These are phyloP conservation scores for Nebria ingens DNA, from an alignment of 1,140 invertebrate genomes.

Conservation along the genomic window DNA sequence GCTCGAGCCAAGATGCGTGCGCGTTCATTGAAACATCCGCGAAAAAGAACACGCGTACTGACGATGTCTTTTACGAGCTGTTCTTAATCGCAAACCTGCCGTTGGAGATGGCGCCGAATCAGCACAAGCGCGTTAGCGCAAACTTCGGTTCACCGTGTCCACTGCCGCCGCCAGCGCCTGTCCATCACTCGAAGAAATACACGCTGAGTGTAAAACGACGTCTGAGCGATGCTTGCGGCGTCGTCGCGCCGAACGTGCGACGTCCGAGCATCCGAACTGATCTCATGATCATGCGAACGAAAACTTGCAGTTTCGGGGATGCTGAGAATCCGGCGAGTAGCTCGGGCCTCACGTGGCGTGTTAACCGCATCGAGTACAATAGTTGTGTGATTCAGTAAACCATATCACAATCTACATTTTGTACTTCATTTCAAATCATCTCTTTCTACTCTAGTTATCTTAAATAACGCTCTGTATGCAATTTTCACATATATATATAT, in stretches of 20 bases:
- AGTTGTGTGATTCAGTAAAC: not conserved
- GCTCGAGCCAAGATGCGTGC: slow-evolving; percentile 57
- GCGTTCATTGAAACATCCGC: slow-evolving; percentile 74
- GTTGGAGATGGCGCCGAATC: slow-evolving; percentile 79
- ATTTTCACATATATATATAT: too few relatives aligned
- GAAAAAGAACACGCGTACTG: slow-evolving; percentile 64
- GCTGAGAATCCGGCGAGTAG: not conserved
- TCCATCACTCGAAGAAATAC: slow-evolving; percentile 57
- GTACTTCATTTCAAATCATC: not conserved
- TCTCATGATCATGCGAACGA: slow-evolving; percentile 72
- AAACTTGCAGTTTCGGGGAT: slow-evolving; percentile 58
- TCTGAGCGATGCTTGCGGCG: slow-evolving; percentile 72
- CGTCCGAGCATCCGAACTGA: slow-evolving; percentile 76
- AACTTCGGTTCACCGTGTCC: slow-evolving; percentile 60
- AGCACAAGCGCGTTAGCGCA: slow-evolving; percentile 62
- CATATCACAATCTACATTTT: not conserved
- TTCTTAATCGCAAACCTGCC: slow-evolving; percentile 71
- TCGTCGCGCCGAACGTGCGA: slow-evolving; percentile 71
- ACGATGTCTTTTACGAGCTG: slow-evolving; percentile 70
- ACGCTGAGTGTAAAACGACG: slow-evolving; percentile 66
- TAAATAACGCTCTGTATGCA: too few relatives aligned
- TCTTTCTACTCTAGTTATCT: not conserved
- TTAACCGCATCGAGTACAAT: not conserved
- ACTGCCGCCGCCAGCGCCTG: slow-evolving; percentile 45
- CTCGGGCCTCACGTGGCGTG: not conserved